phyloP scores from a whole-genome alignment of 2,797 vertebrate species.

The Pipistrellus pygmaeus region DNA sequence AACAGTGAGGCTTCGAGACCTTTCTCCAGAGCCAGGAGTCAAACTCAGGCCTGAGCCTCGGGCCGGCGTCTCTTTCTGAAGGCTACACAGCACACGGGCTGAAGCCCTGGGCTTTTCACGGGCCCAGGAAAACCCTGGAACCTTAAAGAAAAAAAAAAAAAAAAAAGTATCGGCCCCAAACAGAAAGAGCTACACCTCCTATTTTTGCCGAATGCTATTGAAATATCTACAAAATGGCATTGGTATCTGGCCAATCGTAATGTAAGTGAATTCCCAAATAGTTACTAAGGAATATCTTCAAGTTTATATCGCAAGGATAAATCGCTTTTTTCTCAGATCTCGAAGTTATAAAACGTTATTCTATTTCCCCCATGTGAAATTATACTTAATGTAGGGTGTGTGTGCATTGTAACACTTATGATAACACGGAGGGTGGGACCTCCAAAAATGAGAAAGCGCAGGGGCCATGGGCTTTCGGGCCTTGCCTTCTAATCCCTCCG shows the following conservation, averaged over 20 bases:
- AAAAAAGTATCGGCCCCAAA: neutral
- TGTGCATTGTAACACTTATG: neutral
- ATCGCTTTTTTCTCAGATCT: conserved; percentile 28
- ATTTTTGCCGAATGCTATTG: neutral
- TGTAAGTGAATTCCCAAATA: neutral
- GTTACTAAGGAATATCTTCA: neutral
- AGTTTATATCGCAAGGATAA: neutral
- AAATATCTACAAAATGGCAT: neutral
- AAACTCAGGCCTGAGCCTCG: neutral
- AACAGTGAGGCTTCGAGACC: neutral
- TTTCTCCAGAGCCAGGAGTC: neutral
- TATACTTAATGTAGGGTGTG: conserved; percentile 13
- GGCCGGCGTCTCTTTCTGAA: neutral
- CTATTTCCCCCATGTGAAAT: neutral
- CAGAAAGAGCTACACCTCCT: neutral
- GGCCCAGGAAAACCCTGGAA: neutral
- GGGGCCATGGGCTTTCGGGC: neutral
- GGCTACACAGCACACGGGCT: accelerated
- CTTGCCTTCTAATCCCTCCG: neutral
- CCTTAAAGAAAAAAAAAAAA: neutral
- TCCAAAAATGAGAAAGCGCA: neutral
- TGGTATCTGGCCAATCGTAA: neutral
- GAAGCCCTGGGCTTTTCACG: neutral
- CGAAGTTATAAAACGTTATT: neutral
- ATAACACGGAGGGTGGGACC: neutral